Percentiles rank a stretch among this genome's conserved stretches.
Evolutionary conservation across 2,797 vertebrate species (phyloP).

Genomic region (Pseudochaenichthys georgianus): DNA sequence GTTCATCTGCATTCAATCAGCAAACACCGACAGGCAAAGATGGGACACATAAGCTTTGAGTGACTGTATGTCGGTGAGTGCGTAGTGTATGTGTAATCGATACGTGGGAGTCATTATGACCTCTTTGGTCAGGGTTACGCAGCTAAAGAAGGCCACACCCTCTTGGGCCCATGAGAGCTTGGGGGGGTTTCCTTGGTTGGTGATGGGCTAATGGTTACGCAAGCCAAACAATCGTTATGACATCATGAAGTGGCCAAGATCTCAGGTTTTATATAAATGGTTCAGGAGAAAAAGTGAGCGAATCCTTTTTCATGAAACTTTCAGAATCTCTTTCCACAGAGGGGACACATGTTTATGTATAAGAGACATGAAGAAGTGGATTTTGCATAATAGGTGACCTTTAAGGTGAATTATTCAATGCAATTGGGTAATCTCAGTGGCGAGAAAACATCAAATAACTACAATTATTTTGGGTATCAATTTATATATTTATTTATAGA

Average conservation of each 20-base stretch:
- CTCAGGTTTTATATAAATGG: too few species aligned
- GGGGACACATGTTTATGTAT: too few species aligned
- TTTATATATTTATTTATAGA: too few species aligned
- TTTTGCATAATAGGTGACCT: too few species aligned
- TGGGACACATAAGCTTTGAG: constrained; percentile 15
- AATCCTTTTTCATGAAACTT: too few species aligned
- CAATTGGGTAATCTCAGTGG: neutral
- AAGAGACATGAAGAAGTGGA: too few species aligned
- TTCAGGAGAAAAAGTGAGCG: too few species aligned
- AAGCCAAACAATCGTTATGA: too few species aligned
- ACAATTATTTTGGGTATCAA: neutral
- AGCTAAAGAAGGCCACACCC: constrained; percentile 1
- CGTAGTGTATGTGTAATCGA: neutral
- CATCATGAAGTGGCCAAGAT: too few species aligned
- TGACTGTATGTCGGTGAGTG: constrained; percentile 1
- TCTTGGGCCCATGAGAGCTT: neutral
- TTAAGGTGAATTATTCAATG: neutral
- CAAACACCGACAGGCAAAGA: constrained; percentile 2
- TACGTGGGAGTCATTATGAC: neutral
- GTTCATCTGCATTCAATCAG: constrained; percentile 34
- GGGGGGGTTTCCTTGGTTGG: too few species aligned
- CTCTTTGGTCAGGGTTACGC: neutral
- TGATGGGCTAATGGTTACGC: too few species aligned
- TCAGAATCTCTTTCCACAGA: too few species aligned
- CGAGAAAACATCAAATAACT: neutral